Percentiles rank a stretch among this genome's conserved stretches.
Conservation (phyloP, 2,888 invertebrate species). For the Microchrysa polita region DNA sequence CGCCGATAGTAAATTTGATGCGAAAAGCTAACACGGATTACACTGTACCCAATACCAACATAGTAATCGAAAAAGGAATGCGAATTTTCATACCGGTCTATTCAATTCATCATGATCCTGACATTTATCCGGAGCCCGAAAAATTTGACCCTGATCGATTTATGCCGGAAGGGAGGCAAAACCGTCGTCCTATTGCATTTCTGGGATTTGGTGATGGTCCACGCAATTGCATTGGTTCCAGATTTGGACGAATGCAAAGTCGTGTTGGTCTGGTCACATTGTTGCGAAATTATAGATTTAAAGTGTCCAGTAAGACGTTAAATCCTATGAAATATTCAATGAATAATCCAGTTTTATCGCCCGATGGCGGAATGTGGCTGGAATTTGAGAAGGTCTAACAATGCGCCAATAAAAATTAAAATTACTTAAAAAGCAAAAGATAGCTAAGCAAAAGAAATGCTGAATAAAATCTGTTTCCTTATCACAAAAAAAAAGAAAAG, state of each 20-base stretch:
- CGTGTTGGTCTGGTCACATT: slow-evolving; percentile 57
- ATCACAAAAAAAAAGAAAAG: too few relatives aligned
- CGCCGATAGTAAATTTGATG: slow-evolving; percentile 60
- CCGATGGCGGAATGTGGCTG: slow-evolving; percentile 49
- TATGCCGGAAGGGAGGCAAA: slow-evolving; percentile 54
- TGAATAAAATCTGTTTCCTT: too few relatives aligned
- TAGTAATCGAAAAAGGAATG: slow-evolving; percentile 59
- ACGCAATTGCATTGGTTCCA: slow-evolving; percentile 58
- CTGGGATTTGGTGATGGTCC: slow-evolving; percentile 62
- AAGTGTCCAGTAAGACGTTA: background rate
- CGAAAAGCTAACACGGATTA: slow-evolving; percentile 59
- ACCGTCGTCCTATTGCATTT: slow-evolving; percentile 58
- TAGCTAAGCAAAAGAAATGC: too few relatives aligned
- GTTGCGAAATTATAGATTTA: slow-evolving; percentile 53
- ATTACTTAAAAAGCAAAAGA: too few relatives aligned
- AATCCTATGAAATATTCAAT: slow-evolving; percentile 47
- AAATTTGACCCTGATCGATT: slow-evolving; percentile 65
- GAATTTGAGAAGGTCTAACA: slow-evolving; percentile 50
- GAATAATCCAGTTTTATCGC: slow-evolving; percentile 43
- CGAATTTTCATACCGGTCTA: slow-evolving; percentile 58
- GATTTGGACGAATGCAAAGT: slow-evolving; percentile 59
- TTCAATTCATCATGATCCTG: slow-evolving; percentile 64
- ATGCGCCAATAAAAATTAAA: background rate
- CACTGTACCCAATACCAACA: slow-evolving; percentile 55
- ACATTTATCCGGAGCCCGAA: slow-evolving; percentile 63